Evolutionary conservation across 2,888 invertebrate genomes (phyloP), one percentile per base, ranked within the genome.

Genomic region (Bellardia bayeri): DNA sequence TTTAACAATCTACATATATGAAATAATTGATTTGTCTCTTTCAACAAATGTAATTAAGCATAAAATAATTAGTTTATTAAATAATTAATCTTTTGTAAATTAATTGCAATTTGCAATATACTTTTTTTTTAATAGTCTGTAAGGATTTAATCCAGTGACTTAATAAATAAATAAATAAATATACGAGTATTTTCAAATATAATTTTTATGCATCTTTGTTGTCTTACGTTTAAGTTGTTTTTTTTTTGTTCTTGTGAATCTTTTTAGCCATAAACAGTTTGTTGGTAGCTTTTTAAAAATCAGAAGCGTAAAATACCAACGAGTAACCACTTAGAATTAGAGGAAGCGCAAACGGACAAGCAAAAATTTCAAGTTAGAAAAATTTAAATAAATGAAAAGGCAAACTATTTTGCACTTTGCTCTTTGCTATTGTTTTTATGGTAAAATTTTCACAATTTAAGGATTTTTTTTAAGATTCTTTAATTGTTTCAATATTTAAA

Each of bases 221-320:
- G 72, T 72, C 72, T 64, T 72, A 78, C 72, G 11, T 84, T 83
- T 78, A 72, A 81, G 85, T 85, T 68, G 56, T 69, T 68, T 49
- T n/a, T n/a, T n/a, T n/a, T 85, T 69, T 75, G 30, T 45, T 80
- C 76, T 81, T 85, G 63, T 30, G 45, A 75, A 85, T 76, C 81
- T 75, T 75, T 85, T 81, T 85, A 63, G 75, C 69, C 85, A 69
- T 85, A 81, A 80, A 85, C 80, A 80, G 80, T 85, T 85, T 81
- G 80, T 81, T 69, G 14, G 76, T 56, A 81, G 75, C 74, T 85
- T 85, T 85, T 81, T 9, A 81, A 81, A 85, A 85, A 75, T 85
- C 85, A 85, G 56, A 83, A 81, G 85, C 85, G 69, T 85, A 85
- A 85, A 85, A 81, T 81, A 79, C 80, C 79, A 66, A 82, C 66